phyloP scores from a whole-genome alignment of 37 sponge, comb jelly and placozoan genomes.

The Ephydatia muelleri region DNA sequence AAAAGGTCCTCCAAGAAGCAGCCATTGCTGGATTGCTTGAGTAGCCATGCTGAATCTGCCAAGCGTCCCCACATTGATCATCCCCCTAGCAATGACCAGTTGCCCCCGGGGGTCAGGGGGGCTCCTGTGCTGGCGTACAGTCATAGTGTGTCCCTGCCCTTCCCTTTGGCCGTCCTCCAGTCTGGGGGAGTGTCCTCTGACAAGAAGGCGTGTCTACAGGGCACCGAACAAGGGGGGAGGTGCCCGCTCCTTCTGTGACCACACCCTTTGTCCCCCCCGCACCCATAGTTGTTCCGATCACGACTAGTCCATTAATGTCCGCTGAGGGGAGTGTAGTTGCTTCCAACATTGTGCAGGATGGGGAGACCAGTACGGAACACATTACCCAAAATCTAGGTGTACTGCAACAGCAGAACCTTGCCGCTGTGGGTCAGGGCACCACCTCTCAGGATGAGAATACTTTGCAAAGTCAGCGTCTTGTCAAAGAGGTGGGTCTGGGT shows the following conservation, averaged over 20 bases:
- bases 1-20: background rate
- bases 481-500: too few relatives aligned
- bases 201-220: too few relatives aligned
- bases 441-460: background rate
- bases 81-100: background rate
- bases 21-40: background rate
- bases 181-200: too few relatives aligned
- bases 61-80: background rate
- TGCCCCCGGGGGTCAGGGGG: background rate
- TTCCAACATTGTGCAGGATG: background rate
- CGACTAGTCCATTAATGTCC: background rate
- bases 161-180: background rate
- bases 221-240: background rate
- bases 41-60: background rate
- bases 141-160: background rate
- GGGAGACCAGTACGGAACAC: background rate
- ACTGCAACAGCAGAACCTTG: background rate
- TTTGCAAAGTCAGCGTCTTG: too few relatives aligned
- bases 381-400: background rate
- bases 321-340: background rate
- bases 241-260: background rate
- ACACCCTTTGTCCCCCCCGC: background rate
- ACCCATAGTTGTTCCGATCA: background rate
- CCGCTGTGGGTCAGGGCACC: background rate
- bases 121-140: background rate